Base-by-base conservation (phyloP, 2,113 vertebrate genomes). In the Polypterus bichir region DNA sequence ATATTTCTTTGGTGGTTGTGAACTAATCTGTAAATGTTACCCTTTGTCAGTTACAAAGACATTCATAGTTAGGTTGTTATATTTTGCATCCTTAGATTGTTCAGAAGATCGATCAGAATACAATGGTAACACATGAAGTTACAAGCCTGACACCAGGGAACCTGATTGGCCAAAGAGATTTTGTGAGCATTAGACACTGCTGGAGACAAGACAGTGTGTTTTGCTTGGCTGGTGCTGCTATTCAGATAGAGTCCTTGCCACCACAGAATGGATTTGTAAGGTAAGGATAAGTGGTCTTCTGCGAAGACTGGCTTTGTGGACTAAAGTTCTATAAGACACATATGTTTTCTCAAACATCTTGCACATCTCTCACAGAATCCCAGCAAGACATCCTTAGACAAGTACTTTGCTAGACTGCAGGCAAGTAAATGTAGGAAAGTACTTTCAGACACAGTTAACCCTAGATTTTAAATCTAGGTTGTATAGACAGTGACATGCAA, bases 141-240 rank as follows among this genome's bases (percentile, higher is more conserved):
- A 86, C 86, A 0, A 64, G 79, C 2, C 73, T 76, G 66, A 79
- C 71, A 46, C 75, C 76, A 0, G 81, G 82, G 44, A 88, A 84
- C 68, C 64, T 90, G 54, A 87, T 90, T 67, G 86, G 87, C 8
- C 81, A 82, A 68, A 73, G 87, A 69, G 90, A 92, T 64, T 90
- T 90, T 2, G 62, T 91, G 66, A 87, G 83, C 0, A 71, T 90
- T 53, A 74, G 81, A 67, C 83, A 89, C 70, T 74, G 79, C 6
- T 64, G 71, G 63, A 86, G 71, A 73, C 71, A 70, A 46, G 71
- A 71, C 4, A 73, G 74, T 0, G 55, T 72, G 0, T 5, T 86
- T 59, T 90, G 79, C 70, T 72, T 92, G 27, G 80, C 81, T 57
- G 87, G 90, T 68, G 78, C 69, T 0, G 66, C 86, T 3, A 74